Conservation (phyloP, 2,797 vertebrate genomes). For the Enteromius afrohamiltoni region DNA sequence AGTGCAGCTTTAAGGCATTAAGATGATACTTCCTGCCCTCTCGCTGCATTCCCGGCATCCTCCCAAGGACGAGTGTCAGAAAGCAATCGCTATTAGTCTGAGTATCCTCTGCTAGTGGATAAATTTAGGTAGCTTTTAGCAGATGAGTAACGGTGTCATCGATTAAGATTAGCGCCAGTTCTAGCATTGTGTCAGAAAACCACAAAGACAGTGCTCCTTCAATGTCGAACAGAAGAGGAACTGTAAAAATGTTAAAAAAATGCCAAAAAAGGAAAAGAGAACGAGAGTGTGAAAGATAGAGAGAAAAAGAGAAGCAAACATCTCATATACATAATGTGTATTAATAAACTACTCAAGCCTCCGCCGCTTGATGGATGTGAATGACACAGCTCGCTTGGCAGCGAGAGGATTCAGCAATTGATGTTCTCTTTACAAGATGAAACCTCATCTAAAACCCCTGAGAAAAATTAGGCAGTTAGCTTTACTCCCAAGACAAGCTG, state of each 20-base stretch:
- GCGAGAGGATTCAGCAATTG: slow-evolving; percentile 41
- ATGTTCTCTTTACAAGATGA: slow-evolving; percentile 56
- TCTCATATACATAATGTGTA: slow-evolving; percentile 76
- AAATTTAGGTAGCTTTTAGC: slow-evolving; percentile 89
- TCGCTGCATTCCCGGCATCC: slow-evolving; percentile 75
- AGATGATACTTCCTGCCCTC: slow-evolving; percentile 73
- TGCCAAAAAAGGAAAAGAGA: slow-evolving; percentile 62
- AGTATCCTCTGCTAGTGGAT: slow-evolving; percentile 80
- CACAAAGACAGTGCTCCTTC: slow-evolving; percentile 75
- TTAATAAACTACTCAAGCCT: slow-evolving; percentile 71
- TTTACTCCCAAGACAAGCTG: slow-evolving; percentile 13
- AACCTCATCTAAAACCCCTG: slow-evolving; percentile 39
- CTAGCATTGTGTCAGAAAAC: slow-evolving; percentile 80
- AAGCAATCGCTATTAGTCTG: slow-evolving; percentile 89
- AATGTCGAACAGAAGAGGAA: slow-evolving; percentile 86
- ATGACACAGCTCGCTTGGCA: slow-evolving; percentile 67
- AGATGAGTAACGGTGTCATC: slow-evolving; percentile 85
- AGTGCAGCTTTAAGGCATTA: slow-evolving; percentile 68
- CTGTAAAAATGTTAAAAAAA: slow-evolving; percentile 65
- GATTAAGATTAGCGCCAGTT: slow-evolving; percentile 82
- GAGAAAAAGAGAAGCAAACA: slow-evolving; percentile 75
- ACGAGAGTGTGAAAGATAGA: slow-evolving; percentile 63
- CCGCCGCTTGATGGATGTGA: slow-evolving; percentile 72
- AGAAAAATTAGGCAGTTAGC: slow-evolving; percentile 42
- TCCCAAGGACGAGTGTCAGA: slow-evolving; percentile 85